Base-by-base conservation (phyloP, 1,140 invertebrate species). In the Musca vetustissima region DNA sequence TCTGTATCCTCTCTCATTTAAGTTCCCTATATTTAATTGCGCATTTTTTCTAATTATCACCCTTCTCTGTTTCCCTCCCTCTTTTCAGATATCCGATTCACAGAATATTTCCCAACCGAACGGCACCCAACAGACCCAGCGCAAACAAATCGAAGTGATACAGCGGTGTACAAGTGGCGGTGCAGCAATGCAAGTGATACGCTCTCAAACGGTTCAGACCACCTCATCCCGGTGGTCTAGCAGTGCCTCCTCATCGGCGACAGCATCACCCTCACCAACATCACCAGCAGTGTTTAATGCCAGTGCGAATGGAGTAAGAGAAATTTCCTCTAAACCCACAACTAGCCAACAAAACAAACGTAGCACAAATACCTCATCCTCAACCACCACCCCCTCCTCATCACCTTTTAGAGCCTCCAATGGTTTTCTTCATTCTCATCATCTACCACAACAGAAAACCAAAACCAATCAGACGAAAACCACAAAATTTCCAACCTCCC, bases 111-210 rank as follows among this genome's bases (percentile, higher is more conserved):
- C 79, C 75, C 76, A 83, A 69, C 74, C 80, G 43, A 79, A 83
- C 47, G 81, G 81, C 73, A 83, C 76, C 72, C 84, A 85, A 73
- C 84, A 84, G 71, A 83, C 80, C 73, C 84, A 85, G 72, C 84
- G 83, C 70, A 83, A 85, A 73, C 84, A 86, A 73, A 79, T 86
- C 72, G 84, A 86, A 76, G 85, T 86, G 65, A 81, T 85, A 69
- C 83, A 85, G 71, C 80, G 82, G 50, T 61, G 57, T 32, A 83
- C 80, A 68, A 81, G 84, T 69, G 82, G 84, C 64, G 83, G 83
- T 68, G 84, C 84, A 66, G 79, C 80, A 66, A 75, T 86, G 73
- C 85, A 86, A 74, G 85, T 86, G 67, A 84, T 86, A 73, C 84
- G 85, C 76, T 83, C 85, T 50, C 84, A 85, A 66, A 85, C 84